A percentile compares a stretch with the other conserved stretches of the same genome.
phyloP scores from a whole-genome alignment of 2,113 vertebrate species.

The Pipra filicauda region DNA sequence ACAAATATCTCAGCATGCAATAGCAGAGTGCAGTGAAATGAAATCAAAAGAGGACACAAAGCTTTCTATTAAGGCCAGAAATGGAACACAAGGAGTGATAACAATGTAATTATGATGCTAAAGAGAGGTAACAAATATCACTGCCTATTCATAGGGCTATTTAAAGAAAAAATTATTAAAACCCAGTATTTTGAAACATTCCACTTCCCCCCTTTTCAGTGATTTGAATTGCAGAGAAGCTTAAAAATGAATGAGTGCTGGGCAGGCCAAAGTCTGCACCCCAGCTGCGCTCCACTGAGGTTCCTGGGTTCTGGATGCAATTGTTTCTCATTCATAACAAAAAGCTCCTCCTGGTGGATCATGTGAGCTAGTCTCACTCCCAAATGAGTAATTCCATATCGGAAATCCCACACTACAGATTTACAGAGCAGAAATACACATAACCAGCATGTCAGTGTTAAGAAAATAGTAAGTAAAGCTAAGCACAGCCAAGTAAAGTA shows the following conservation, averaged over 20 bases:
- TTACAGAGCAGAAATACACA: neutral
- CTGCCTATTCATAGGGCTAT: neutral
- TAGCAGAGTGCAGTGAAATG: neutral
- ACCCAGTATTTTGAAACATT: neutral
- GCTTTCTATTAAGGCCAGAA: neutral
- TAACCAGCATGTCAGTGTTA: neutral
- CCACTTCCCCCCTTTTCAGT: neutral
- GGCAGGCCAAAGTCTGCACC: neutral
- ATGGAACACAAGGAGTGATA: neutral
- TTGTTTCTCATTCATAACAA: neutral
- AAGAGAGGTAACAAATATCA: neutral
- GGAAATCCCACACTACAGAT: neutral
- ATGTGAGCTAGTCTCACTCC: neutral
- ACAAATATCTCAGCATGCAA: neutral
- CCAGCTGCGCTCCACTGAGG: neutral
- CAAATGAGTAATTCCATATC: neutral
- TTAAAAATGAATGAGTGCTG: neutral
- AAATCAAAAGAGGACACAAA: neutral
- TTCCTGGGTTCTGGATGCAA: neutral
- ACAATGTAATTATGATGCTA: neutral
- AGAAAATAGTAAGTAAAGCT: neutral
- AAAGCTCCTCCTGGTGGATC: neutral
- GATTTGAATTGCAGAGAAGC: neutral
- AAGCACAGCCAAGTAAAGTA: neutral
- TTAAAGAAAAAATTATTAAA: neutral